Conservation (phyloP, 2,888 invertebrate species). For the Torymus auratus region DNA sequence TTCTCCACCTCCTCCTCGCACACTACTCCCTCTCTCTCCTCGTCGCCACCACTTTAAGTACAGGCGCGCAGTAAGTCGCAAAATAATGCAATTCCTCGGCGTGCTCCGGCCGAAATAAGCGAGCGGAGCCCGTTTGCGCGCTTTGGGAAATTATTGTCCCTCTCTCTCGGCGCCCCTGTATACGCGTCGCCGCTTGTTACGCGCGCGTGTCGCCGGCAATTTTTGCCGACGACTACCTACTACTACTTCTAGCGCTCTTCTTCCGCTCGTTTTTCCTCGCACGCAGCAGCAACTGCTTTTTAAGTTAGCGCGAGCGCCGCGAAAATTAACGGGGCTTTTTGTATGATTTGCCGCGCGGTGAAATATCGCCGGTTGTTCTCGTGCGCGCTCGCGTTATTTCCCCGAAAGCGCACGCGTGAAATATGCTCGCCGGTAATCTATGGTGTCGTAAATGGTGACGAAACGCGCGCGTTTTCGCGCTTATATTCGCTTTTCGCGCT, state of each 20-base stretch:
- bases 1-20: constrained; percentile 7
- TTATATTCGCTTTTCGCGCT: not conserved
- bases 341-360: constrained; percentile 52
- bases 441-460: constrained; percentile 49
- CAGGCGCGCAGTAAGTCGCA: constrained; percentile 43
- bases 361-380: constrained; percentile 31
- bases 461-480: constrained; percentile 3
- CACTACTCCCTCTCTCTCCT: not conserved
- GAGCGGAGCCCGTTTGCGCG: constrained; percentile 7
- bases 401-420: constrained; percentile 32
- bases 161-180: not conserved
- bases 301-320: constrained; percentile 19
- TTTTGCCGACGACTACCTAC: constrained; percentile 28
- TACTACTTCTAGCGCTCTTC: too few relatives aligned
- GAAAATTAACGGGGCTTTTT: constrained; percentile 56
- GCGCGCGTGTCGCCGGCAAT: constrained; percentile 30
- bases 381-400: not conserved
- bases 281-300: constrained; percentile 29
- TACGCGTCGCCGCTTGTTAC: constrained; percentile 24
- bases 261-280: constrained; percentile 15
- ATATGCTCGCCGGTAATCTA: constrained; percentile 47
- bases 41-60: constrained; percentile 40
- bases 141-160: constrained; percentile 65
- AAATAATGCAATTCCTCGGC: constrained; percentile 62
- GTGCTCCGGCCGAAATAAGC: constrained; percentile 13